Evolutionary conservation across 1,140 invertebrate genomes (phyloP).

Genomic region (Linepithema humile): DNA sequence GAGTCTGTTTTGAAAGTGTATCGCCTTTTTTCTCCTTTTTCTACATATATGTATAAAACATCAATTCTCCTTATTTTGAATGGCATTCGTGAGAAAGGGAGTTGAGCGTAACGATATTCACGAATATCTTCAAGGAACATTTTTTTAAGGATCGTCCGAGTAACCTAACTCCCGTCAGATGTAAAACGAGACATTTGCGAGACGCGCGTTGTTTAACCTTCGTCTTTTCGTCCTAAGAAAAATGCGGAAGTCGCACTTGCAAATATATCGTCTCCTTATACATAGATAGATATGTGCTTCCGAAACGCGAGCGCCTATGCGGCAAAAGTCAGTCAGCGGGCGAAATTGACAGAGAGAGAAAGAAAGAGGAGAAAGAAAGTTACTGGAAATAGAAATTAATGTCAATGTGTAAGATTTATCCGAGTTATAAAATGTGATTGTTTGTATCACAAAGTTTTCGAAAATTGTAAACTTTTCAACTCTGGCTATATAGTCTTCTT

Average conservation of each 20-base stretch:
- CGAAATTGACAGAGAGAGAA: background rate
- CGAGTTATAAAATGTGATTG: too few species aligned
- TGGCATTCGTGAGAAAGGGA: background rate
- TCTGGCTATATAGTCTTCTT: too few species aligned
- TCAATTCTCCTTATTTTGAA: background rate
- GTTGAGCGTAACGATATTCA: slow-evolving; percentile 51
- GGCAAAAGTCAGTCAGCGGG: background rate
- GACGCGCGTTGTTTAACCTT: background rate
- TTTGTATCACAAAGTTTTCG: background rate
- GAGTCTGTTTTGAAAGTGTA: background rate
- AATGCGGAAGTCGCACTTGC: background rate
- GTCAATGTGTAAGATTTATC: too few species aligned
- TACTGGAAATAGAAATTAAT: background rate
- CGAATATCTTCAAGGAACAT: slow-evolving; percentile 62
- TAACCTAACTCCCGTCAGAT: slow-evolving; percentile 20
- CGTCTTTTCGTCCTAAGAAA: background rate
- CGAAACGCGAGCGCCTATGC: slow-evolving; percentile 3
- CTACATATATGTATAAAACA: background rate
- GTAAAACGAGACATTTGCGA: too few species aligned
- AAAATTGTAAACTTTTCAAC: background rate
- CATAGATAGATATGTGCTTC: slow-evolving; percentile 16
- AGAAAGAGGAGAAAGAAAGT: background rate
- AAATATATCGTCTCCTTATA: background rate
- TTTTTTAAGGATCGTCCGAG: background rate
- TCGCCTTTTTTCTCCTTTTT: background rate